Evolutionary conservation across 2,888 invertebrate species (phyloP).

Genomic region (Epirrhoe alternata): DNA sequence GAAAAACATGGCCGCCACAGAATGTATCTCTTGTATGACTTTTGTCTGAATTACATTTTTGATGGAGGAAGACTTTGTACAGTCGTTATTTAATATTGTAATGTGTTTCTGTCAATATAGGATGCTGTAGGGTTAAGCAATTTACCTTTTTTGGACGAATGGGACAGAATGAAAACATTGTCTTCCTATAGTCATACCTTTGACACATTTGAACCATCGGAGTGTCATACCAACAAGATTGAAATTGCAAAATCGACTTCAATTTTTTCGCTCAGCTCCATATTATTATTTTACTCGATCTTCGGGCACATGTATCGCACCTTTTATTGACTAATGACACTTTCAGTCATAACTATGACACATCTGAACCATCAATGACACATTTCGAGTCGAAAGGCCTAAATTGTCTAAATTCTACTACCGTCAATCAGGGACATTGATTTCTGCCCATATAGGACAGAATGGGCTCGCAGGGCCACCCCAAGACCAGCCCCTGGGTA

Average conservation of each 20-base stretch:
- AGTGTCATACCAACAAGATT: background rate
- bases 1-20: conserved; percentile 53
- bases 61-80: too few relatives aligned
- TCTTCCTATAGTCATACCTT: background rate
- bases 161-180: too few relatives aligned
- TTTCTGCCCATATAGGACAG: conserved; percentile 92
- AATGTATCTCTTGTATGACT: background rate
- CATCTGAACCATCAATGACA: background rate
- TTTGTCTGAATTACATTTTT: background rate
- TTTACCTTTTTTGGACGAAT: too few relatives aligned
- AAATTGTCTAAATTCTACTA: conserved; percentile 41
- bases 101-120: too few relatives aligned
- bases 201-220: background rate
- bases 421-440: conserved; percentile 77
- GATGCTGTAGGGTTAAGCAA: too few relatives aligned
- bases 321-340: background rate
- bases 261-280: background rate
- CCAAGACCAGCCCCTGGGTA: conserved; percentile 94
- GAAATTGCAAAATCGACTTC: background rate
- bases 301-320: background rate
- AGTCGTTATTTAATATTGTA: too few relatives aligned
- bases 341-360: background rate
- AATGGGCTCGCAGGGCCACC: conserved; percentile 91
- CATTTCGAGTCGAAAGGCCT: background rate
- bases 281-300: background rate